A percentile compares a stretch with the other conserved stretches of the same genome.
Evolutionary conservation across 2,113 vertebrate species (phyloP).

Genomic region (Limnothrissa miodon): DNA sequence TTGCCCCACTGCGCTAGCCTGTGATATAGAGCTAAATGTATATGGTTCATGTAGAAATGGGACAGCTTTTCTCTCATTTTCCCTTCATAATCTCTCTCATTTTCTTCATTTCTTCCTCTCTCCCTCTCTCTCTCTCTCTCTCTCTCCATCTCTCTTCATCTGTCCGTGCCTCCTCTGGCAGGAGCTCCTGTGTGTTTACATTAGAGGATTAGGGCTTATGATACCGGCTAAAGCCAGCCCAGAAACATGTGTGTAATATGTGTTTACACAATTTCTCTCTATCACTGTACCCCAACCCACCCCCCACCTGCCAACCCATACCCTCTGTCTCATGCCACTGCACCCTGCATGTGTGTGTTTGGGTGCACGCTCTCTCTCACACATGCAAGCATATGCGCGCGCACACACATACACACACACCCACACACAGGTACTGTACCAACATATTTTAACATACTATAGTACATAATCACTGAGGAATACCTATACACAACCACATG

Average conservation of each 20-base stretch:
- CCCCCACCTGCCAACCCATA: not conserved
- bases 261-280: not conserved
- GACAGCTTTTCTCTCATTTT: conserved; percentile 1
- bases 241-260: not conserved
- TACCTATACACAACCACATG: not conserved
- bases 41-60: not conserved
- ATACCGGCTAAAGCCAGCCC: not conserved
- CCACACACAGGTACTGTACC: not conserved
- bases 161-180: not conserved
- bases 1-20: not conserved
- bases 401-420: not conserved
- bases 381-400: not conserved
- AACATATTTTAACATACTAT: not conserved
- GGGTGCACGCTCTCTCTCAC: not conserved
- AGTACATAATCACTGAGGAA: not conserved
- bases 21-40: not conserved
- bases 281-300: not conserved
- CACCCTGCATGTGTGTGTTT: not conserved
- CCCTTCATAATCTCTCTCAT: not conserved
- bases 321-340: not conserved
- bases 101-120: too few species aligned
- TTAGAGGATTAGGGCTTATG: conserved; percentile 4
- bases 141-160: conserved; percentile 35
- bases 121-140: not conserved
- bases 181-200: not conserved